Conservation (phyloP, 2,888 invertebrate genomes). For the Caradrina kadenii region DNA sequence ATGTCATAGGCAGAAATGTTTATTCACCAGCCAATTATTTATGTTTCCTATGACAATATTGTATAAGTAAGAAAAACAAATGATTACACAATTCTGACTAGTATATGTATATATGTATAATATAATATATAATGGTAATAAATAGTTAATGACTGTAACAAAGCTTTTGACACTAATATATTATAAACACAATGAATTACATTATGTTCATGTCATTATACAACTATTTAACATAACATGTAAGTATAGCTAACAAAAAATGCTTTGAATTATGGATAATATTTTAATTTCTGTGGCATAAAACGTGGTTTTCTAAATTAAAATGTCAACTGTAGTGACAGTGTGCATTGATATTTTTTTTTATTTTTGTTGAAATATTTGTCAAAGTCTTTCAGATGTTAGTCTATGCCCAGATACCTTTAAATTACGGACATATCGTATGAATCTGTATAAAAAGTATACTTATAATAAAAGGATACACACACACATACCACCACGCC, state of each 20-base stretch:
- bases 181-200: conserved; percentile 4
- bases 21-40: background rate
- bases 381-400: background rate
- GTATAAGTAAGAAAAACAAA: background rate
- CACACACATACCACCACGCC: too few species aligned
- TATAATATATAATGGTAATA: too few species aligned
- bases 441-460: too few species aligned
- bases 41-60: background rate
- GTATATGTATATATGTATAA: background rate
- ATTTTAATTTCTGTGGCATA: background rate
- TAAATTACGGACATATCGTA: background rate
- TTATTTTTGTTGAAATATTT: background rate
- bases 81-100: background rate
- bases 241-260: background rate
- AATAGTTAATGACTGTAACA: background rate
- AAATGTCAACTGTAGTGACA: background rate
- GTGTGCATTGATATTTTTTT: background rate
- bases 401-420: background rate
- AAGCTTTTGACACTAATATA: conserved; percentile 8
- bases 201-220: conserved; percentile 3
- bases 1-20: too few species aligned
- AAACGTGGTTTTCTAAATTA: background rate
- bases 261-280: background rate
- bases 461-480: too few species aligned
- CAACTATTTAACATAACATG: background rate